Conservation (phyloP, 2,113 vertebrate genomes). For the Lepisosteus osseus region DNA sequence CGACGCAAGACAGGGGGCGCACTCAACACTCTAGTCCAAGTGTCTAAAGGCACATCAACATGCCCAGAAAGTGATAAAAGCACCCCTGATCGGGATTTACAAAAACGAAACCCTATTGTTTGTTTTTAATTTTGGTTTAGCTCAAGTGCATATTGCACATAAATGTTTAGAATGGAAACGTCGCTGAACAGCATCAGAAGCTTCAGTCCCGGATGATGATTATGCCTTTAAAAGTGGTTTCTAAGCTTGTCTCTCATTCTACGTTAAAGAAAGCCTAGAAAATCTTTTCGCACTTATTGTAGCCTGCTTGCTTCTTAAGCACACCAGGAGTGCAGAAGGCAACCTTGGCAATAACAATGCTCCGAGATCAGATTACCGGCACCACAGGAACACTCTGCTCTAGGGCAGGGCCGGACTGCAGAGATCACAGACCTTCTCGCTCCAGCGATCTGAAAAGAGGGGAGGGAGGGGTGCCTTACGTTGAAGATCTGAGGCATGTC, state of each 20-base stretch:
- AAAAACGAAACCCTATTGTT: not conserved
- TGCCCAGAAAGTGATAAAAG: not conserved
- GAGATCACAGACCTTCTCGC: not conserved
- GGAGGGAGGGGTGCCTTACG: conserved; percentile 49
- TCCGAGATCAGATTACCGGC: not conserved
- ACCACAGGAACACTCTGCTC: not conserved
- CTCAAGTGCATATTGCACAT: too few species aligned
- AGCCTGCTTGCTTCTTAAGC: not conserved
- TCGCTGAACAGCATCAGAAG: too few species aligned
- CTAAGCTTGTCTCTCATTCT: too few species aligned
- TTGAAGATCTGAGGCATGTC: conserved; percentile 78
- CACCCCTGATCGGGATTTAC: not conserved
- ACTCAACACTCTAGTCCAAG: not conserved
- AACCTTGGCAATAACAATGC: not conserved
- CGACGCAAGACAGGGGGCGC: not conserved
- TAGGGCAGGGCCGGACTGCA: not conserved
- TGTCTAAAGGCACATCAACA: too few species aligned
- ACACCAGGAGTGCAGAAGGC: not conserved
- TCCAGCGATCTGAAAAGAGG: not conserved
- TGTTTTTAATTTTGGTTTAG: too few species aligned
- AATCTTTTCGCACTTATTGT: too few species aligned
- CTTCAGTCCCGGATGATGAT: too few species aligned
- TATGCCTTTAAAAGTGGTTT: too few species aligned
- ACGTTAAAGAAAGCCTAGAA: too few species aligned
- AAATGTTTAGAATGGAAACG: too few species aligned